Base-by-base conservation (phyloP, 2,888 invertebrate genomes). In the Caenorhabditis sp. region DNA sequence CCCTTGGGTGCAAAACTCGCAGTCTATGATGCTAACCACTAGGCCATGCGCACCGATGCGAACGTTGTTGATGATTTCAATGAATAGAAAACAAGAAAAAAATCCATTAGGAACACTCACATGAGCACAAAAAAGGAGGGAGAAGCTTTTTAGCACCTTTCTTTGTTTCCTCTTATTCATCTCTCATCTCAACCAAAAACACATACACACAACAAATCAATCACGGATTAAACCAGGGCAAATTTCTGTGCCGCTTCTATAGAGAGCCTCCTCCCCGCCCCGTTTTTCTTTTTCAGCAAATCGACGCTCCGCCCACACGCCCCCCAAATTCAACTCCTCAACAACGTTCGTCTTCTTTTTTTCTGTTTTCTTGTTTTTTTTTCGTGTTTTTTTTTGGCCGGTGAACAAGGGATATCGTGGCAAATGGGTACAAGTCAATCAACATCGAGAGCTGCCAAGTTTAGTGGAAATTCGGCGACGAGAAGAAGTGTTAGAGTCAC, bases 351-450 rank as follows among this genome's bases (percentile, higher is more conserved):
- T 19, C 10, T 24, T 50, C n/a, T n/a, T 37, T n/a, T 27, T 26
- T 37, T n/a, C 50, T 23, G 14, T 14, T 24, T 26, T 27, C 24
- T 23, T 3, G 8, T 31, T 51, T 17, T 51, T 50, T 60, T 51
- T 43, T 27, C 2, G n/a, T n/a, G n/a, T n/a, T n/a, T n/a, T n/a
- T n/a, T n/a, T n/a, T n/a, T n/a, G n/a, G n/a, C n/a, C n/a, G n/a
- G n/a, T n/a, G n/a, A n/a, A n/a, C n/a, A n/a, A n/a, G n/a, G n/a
- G n/a, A n/a, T n/a, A n/a, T n/a, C n/a, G n/a, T n/a, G n/a, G n/a
- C n/a, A 14, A 43, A 77, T 77, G 77, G 77, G 77, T 8, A 62
- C 66, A 0, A 65, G 70, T 31, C 77, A 77, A 43, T 77, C 77
- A 21, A 70, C 77, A 6, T 60, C 66, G 10, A 67, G 73, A 27